Evolutionary conservation across 2,113 vertebrate genomes (phyloP), one percentile per base, ranked within the genome.

Genomic region (Alexandromys fortis): DNA sequence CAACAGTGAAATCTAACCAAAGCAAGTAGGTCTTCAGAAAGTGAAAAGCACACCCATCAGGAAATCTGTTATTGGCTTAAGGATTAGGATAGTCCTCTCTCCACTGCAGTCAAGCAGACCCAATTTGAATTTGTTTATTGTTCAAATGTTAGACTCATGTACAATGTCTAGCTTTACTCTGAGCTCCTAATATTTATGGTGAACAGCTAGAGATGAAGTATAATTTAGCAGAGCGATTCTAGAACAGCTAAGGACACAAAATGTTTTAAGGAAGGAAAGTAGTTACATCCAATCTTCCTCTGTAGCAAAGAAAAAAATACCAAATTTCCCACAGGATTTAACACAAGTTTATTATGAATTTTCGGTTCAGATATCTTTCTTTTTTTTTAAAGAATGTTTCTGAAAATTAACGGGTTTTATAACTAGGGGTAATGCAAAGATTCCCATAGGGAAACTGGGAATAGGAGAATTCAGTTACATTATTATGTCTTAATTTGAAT

Each of bases 331-430:
- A 33, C 28, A 92, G 30, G 14, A 24, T 91, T 95, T 88, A 73
- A 86, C 52, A 86, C 5, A 79, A 81, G 1, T 70, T 89, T 91
- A 7, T 67, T 67, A 73, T 70, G 28, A 82, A 10, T 79, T 72
- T 92, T 94, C 47, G 2, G 91, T 82, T 96, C 76, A 65, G 72
- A 90, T 45, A 76, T 49, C 61, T 90, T 95, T 85, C 38, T 93
- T 85, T 95, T 55, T 22, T 70, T 49, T 22, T 52, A 45, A 30
- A 82, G 77, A 94, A 87, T 86, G 3, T 49, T 93, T 85, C 38
- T 88, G 30, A 38, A 67, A 26, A 86, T 61, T 3, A 90, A 42
- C 76, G 86, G 58, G 7, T 75, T 94, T 90, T 52, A 86, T 81
- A 96, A 94, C 72, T 61, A n/a, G 13, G 81, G 26, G 4, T 55